These are phyloP conservation scores for Urocolius indicus DNA, from an alignment of 2,113 vertebrate species.

Conservation along the genomic window DNA sequence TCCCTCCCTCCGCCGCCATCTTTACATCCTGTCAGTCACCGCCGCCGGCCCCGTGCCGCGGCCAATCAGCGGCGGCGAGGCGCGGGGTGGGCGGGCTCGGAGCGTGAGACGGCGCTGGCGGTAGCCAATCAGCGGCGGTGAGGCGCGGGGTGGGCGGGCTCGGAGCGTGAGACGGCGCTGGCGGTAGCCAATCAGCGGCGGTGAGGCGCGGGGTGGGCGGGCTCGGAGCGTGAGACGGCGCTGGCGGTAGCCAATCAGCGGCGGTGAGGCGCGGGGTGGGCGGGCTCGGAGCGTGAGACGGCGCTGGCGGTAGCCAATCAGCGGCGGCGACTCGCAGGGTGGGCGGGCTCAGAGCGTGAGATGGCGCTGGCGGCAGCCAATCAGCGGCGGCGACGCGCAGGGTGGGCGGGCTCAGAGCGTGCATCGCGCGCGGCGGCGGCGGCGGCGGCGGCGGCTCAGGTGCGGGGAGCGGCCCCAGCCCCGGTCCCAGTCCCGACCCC, in stretches of 20 bases:
- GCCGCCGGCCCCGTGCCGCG: accelerated
- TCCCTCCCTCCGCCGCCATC: too few relatives aligned
- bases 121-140: not conserved
- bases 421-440: too few relatives aligned
- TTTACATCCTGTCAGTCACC: not conserved
- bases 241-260: not conserved
- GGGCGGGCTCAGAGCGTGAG: not conserved
- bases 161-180: too few relatives aligned
- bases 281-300: too few relatives aligned
- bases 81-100: not conserved
- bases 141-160: too few relatives aligned
- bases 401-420: too few relatives aligned
- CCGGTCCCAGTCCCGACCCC: too few relatives aligned
- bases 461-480: too few relatives aligned
- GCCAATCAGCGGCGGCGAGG: not conserved
- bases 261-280: too few relatives aligned
- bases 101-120: not conserved
- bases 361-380: not conserved
- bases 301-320: too few relatives aligned
- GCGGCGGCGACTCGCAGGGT: accelerated
- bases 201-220: not conserved
- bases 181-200: not conserved
- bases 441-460: too few relatives aligned
- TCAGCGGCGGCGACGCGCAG: not conserved
- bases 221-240: not conserved